These are phyloP conservation scores for Leptestheria dahalacensis DNA, from an alignment of 1,140 invertebrate genomes.

Conservation along the genomic window DNA sequence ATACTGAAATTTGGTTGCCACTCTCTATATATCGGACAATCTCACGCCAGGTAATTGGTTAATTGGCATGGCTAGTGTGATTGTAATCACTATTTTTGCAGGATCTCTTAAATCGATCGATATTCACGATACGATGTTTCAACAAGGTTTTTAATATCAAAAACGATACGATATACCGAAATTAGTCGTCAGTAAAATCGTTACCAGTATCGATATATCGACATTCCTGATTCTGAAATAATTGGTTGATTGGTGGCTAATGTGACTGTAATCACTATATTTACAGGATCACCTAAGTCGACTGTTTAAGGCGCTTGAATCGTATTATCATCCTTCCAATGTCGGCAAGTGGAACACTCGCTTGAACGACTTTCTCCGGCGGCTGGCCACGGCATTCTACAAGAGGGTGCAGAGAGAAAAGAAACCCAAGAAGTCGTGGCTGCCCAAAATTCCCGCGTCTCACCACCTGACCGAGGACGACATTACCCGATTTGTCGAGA, in stretches of 20 bases:
- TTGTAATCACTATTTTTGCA: too few species aligned
- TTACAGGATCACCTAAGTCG: slow-evolving; percentile 58
- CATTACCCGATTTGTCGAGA: slow-evolving; percentile 65
- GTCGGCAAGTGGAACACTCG: slow-evolving; percentile 55
- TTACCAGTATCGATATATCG: not conserved
- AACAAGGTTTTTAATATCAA: too few species aligned
- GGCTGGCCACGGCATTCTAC: slow-evolving; percentile 41
- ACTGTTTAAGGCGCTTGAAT: slow-evolving; percentile 68
- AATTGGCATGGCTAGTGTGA: too few species aligned
- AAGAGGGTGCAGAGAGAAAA: slow-evolving; percentile 45
- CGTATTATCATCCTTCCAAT: slow-evolving; percentile 82
- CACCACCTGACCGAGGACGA: slow-evolving; percentile 62
- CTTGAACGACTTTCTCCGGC: slow-evolving; percentile 43
- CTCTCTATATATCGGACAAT: too few species aligned
- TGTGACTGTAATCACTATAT: slow-evolving; percentile 30
- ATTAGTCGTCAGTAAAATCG: too few species aligned
- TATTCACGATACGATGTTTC: too few species aligned
- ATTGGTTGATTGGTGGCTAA: too few species aligned
- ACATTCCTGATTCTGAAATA: not conserved
- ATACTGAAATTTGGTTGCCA: too few species aligned
- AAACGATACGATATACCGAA: slow-evolving; percentile 3
- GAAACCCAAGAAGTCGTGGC: slow-evolving; percentile 46
- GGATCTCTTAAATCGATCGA: too few species aligned
- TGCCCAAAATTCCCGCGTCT: slow-evolving; percentile 43
- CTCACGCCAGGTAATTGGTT: too few species aligned